A percentile compares a stretch with the other conserved stretches of the same genome.
Evolutionary conservation across 2,888 invertebrate genomes (phyloP).

Genomic region (Cryptocephalus primarius): DNA sequence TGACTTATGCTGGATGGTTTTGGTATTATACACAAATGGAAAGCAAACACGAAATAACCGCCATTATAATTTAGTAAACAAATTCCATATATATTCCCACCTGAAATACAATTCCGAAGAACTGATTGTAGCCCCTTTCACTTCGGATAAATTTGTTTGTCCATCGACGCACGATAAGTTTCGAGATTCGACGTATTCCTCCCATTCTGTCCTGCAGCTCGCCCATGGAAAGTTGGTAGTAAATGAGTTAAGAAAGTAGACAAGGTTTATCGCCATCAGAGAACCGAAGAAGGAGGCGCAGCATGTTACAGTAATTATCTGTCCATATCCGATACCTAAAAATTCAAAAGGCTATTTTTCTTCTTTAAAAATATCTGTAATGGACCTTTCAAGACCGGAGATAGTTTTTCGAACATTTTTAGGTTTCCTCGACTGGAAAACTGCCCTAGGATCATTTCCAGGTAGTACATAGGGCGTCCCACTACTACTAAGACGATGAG

Average conservation of each 20-base stretch:
- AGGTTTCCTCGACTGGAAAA: constrained; percentile 72
- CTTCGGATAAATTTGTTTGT: constrained; percentile 1
- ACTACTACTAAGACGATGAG: constrained; percentile 51
- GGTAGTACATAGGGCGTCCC: constrained; percentile 72
- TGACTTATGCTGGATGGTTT: no score
- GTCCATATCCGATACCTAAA: constrained; percentile 58
- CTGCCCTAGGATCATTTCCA: constrained; percentile 76
- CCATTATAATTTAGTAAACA: no score
- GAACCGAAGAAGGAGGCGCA: constrained; percentile 69
- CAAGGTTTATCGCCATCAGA: constrained; percentile 61
- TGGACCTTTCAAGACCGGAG: constrained; percentile 68
- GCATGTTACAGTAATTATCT: constrained; percentile 48
- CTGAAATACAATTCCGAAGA: constrained; percentile 45
- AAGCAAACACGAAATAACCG: no score
- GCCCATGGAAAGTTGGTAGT: constrained; percentile 63
- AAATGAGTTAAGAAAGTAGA: constrained; percentile 64
- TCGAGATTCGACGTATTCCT: constrained; percentile 13
- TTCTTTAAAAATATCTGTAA: neutral
- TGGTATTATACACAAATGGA: no score
- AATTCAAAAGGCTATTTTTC: constrained; percentile 1
- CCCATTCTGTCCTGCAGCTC: constrained; percentile 50
- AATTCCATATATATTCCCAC: constrained; percentile 30
- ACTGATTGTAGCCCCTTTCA: constrained; percentile 19
- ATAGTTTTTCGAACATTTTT: constrained; percentile 53
- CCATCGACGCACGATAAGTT: constrained; percentile 21